Percentiles rank a stretch among this genome's conserved stretches.
phyloP scores from a whole-genome alignment of 2,797 vertebrate species.

The Glossophaga mutica region DNA sequence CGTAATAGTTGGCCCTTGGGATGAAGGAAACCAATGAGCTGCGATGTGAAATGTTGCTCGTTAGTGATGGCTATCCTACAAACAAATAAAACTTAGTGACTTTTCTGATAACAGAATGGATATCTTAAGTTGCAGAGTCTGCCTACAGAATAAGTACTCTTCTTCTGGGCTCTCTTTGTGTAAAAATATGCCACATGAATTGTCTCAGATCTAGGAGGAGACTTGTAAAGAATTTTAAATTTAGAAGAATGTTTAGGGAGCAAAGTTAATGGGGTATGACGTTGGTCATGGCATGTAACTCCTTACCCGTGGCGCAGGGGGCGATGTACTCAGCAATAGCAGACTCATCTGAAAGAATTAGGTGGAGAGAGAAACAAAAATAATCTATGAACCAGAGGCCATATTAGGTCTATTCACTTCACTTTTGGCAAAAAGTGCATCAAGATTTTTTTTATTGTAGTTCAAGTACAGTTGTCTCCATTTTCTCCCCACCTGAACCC shows the following conservation, averaged over 20 bases:
- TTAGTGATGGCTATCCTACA: neutral
- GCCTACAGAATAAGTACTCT: neutral
- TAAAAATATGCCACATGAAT: neutral
- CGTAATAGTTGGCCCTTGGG: neutral
- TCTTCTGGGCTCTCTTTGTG: neutral
- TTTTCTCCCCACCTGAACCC: too few species aligned
- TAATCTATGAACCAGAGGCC: neutral
- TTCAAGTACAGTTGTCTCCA: too few species aligned
- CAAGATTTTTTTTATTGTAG: too few species aligned
- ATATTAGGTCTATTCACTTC: neutral
- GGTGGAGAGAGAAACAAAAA: neutral
- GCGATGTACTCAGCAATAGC: neutral
- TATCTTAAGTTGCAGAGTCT: neutral
- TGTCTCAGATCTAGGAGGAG: neutral
- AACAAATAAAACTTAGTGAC: neutral
- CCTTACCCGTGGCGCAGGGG: neutral
- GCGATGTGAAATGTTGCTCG: neutral
- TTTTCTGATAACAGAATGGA: neutral
- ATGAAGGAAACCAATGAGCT: neutral
- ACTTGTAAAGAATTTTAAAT: neutral
- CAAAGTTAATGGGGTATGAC: neutral
- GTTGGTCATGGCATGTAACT: neutral
- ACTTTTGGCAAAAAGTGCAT: too few species aligned
- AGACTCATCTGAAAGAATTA: constrained; percentile 1
- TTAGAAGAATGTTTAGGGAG: neutral